Evolutionary conservation across 2,888 invertebrate species (phyloP).

Genomic region (Torymus aiolomorphi): DNA sequence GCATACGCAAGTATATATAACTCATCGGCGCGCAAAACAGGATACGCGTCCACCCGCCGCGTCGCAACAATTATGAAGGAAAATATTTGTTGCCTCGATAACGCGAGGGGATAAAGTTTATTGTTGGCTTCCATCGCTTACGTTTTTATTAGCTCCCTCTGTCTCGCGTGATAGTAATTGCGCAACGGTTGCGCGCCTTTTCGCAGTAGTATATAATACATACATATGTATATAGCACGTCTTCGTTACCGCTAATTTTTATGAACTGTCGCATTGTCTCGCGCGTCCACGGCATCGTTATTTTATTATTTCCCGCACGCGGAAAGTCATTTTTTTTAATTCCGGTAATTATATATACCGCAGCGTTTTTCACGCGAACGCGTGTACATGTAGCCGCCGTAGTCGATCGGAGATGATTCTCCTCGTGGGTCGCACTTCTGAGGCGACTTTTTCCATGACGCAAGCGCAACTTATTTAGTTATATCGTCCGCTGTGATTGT

Average conservation of each 20-base stretch:
- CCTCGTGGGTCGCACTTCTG: too few relatives aligned
- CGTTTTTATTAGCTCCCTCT: constrained; percentile 30
- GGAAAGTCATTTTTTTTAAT: constrained; percentile 27
- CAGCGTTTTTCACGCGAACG: not conserved
- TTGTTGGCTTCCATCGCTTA: constrained; percentile 50
- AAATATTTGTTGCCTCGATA: constrained; percentile 53
- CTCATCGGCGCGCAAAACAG: constrained; percentile 17
- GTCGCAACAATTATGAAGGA: constrained; percentile 43
- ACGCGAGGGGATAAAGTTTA: constrained; percentile 49
- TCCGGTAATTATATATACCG: constrained; percentile 4
- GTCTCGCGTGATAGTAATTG: constrained; percentile 29
- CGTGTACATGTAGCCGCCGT: not conserved
- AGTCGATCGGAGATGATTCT: too few relatives aligned
- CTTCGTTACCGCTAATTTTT: constrained; percentile 27
- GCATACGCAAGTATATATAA: too few relatives aligned
- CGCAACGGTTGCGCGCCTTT: constrained; percentile 22
- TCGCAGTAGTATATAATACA: not conserved
- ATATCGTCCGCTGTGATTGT: too few relatives aligned
- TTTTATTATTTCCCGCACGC: constrained; percentile 1
- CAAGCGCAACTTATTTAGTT: too few relatives aligned
- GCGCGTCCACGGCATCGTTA: not conserved
- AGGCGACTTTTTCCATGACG: too few relatives aligned
- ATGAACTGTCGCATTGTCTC: constrained; percentile 42
- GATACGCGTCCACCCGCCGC: constrained; percentile 16
- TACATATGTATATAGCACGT: not conserved